Percentiles rank a stretch among this genome's conserved stretches.
Conservation (phyloP, 2,888 invertebrate species). For the Tryphoninae sp. region DNA sequence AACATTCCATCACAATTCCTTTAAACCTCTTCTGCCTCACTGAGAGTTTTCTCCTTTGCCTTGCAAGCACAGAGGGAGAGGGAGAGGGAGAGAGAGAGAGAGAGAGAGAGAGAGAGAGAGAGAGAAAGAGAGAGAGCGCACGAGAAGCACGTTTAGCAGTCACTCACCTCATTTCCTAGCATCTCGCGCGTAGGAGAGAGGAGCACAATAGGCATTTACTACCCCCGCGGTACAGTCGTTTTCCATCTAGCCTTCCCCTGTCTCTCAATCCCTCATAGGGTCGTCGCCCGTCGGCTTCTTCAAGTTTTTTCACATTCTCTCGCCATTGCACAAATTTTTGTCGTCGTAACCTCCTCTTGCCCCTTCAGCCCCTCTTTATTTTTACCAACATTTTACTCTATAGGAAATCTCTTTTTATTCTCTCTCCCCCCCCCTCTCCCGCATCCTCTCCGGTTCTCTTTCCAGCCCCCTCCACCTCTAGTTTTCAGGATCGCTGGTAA, state of each 20-base stretch:
- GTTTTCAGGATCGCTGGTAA: conserved; percentile 49
- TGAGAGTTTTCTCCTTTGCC: conserved; percentile 48
- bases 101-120: too few species aligned
- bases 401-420: not conserved
- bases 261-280: conserved; percentile 29
- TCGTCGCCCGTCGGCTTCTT: conserved; percentile 8
- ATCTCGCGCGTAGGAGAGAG: conserved; percentile 18
- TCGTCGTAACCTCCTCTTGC: conserved; percentile 18
- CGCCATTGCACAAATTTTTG: conserved; percentile 15
- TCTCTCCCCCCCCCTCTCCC: not conserved
- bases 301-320: conserved; percentile 28
- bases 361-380: conserved; percentile 7
- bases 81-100: too few species aligned
- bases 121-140: not conserved
- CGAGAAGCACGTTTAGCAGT: conserved; percentile 62
- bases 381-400: conserved; percentile 17
- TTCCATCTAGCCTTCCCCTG: conserved; percentile 27
- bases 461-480: not conserved
- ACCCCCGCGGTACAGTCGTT: conserved; percentile 55
- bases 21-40: conserved; percentile 18
- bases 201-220: conserved; percentile 60
- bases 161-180: conserved; percentile 61
- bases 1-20: conserved; percentile 31
- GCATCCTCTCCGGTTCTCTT: too few species aligned
- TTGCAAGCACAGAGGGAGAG: too few species aligned